Evolutionary conservation across 2,113 vertebrate species (phyloP).

Genomic region (Microcebus lehilahytsara): DNA sequence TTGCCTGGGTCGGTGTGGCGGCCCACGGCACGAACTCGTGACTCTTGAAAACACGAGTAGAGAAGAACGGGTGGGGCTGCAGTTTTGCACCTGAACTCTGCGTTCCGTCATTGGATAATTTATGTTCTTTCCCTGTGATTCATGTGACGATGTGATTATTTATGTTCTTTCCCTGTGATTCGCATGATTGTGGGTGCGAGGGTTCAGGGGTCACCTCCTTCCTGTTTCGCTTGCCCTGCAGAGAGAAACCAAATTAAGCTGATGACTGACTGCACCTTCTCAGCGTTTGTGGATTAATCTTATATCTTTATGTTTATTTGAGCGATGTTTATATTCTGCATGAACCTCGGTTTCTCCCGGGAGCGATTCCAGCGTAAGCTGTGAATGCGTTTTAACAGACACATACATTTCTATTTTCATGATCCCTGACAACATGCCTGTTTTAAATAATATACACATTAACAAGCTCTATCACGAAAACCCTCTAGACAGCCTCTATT

Average conservation of each 20-base stretch:
- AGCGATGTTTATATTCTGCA: constrained; percentile 52
- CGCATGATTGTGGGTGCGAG: constrained; percentile 27
- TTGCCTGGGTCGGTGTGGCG: constrained; percentile 24
- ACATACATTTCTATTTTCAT: constrained; percentile 69
- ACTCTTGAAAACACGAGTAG: constrained; percentile 48
- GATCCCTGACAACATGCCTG: constrained; percentile 60
- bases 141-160: constrained; percentile 20
- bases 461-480: constrained; percentile 45
- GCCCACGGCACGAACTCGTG: background rate
- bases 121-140: constrained; percentile 62
- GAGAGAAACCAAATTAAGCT: constrained; percentile 55
- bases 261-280: constrained; percentile 50
- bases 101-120: constrained; percentile 69
- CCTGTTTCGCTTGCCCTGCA: constrained; percentile 44
- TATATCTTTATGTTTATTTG: constrained; percentile 56
- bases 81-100: constrained; percentile 73
- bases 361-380: constrained; percentile 72
- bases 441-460: constrained; percentile 39
- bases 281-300: constrained; percentile 46
- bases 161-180: constrained; percentile 42
- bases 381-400: constrained; percentile 70
- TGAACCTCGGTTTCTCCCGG: constrained; percentile 43
- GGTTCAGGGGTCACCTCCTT: constrained; percentile 36
- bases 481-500: constrained; percentile 35
- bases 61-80: constrained; percentile 51